Base-by-base conservation (phyloP, 1,140 invertebrate species). In the Chironomus striatipennis region DNA sequence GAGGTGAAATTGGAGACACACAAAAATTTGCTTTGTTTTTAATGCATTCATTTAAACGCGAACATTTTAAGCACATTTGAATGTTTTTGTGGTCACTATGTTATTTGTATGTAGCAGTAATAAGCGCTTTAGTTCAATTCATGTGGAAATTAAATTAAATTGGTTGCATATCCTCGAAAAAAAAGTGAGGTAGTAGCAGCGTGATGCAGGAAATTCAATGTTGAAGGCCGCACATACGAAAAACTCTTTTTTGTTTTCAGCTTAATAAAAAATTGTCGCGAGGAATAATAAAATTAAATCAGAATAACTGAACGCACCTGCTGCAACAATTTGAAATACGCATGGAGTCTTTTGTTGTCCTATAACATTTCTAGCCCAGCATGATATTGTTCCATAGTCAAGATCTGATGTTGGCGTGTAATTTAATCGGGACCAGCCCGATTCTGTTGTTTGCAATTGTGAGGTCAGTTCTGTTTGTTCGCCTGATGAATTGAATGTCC, bases 401-500 rank as follows among this genome's bases (percentile, higher is more conserved):
- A 94, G 88, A 82, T 95, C 93, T 10, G 90, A 89, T 24, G 88
- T 88, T 1, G 93, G 93, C 1, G 92, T 94, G 80, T 94, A 95
- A 81, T 93, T 93, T 15, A 94, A 84, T 1, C 88, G 87, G n/a
- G 91, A 93, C 18, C 90, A 84, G 81, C 81, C 81, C n/a, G 80
- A 81, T 80, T 86, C 85, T 77, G 85, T 88, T 75, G 88, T 87
- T 79, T 87, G 88, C 75, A 86, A 84, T 43, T 87, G 85, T 21
- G 89, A 85, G 8, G 91, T 87, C 67, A 94, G 85, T 79, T 93
- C 90, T 0, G 89, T 89, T 79, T 91, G 88, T 79, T 94, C 92
- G 8, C 91, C 91, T 67, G 91, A 93, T 80, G 92, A 93, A 83
- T 94, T 94, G 85, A 95, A 94, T 65, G 91, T 93, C 93, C 93